Percentiles rank a stretch among this genome's conserved stretches.
Evolutionary conservation across 1,140 invertebrate genomes (phyloP).

Genomic region (Bombus sibiricus): DNA sequence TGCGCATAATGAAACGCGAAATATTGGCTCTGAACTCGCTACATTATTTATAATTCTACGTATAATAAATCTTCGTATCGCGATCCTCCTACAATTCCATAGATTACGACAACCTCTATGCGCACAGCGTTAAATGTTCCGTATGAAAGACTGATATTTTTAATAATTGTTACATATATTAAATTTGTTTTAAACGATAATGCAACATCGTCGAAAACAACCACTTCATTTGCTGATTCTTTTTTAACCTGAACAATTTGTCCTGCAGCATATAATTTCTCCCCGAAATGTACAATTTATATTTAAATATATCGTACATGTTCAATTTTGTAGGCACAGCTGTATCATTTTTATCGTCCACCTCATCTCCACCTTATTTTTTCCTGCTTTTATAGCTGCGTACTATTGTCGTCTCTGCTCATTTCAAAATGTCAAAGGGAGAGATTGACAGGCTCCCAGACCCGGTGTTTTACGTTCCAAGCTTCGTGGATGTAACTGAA

Average conservation of each 20-base stretch:
- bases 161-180: not conserved
- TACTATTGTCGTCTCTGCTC: not conserved
- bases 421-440: not conserved
- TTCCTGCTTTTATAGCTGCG: not conserved
- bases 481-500: not conserved
- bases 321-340: not conserved
- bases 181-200: not conserved
- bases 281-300: not conserved
- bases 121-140: not conserved
- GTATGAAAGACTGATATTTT: not conserved
- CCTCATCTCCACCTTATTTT: not conserved
- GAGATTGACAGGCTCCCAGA: not conserved
- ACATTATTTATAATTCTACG: no score
- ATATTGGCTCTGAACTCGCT: no score
- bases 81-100: no score
- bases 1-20: no score
- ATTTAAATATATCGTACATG: not conserved
- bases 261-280: not conserved
- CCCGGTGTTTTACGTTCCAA: not conserved
- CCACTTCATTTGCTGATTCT: not conserved
- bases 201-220: not conserved
- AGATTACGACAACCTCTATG: no score
- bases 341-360: conserved; percentile 13
- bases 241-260: not conserved
- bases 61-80: no score